Percentiles rank a stretch among this genome's conserved stretches.
Conservation (phyloP, 1,140 invertebrate species). For the Caenorhabditis brenneri region DNA sequence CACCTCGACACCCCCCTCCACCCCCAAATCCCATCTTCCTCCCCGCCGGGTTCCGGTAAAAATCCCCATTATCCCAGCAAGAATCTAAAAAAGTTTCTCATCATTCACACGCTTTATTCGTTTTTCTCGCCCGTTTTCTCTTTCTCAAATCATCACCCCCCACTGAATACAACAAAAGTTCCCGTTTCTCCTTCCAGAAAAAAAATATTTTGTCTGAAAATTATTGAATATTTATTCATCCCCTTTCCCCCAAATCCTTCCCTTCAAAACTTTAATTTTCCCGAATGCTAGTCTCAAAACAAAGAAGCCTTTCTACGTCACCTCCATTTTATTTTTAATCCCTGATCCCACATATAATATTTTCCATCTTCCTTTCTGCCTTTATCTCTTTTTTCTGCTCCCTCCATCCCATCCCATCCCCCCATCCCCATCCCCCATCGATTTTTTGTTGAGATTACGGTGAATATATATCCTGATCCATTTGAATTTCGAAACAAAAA, state of each 20-base stretch:
- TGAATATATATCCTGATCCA: no score
- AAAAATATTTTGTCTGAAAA: not conserved
- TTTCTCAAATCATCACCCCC: not conserved
- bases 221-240: not conserved
- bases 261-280: no score
- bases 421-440: no score
- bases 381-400: not conserved
- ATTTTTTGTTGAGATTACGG: conserved; percentile 27
- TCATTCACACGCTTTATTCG: not conserved
- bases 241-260: no score
- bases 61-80: not conserved
- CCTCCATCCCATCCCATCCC: no score
- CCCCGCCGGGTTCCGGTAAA: not conserved
- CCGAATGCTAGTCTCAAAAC: no score
- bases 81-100: not conserved
- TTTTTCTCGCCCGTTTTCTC: not conserved
- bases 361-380: not conserved
- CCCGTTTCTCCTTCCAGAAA: not conserved
- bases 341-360: not conserved
- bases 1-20: no score
- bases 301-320: no score
- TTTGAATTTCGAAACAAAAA: no score
- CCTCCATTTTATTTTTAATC: not conserved
- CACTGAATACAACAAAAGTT: no score
- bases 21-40: no score